Percentiles rank a stretch among this genome's conserved stretches.
Evolutionary conservation across 1,140 invertebrate genomes (phyloP).

Genomic region (Drosophila kepulauana): DNA sequence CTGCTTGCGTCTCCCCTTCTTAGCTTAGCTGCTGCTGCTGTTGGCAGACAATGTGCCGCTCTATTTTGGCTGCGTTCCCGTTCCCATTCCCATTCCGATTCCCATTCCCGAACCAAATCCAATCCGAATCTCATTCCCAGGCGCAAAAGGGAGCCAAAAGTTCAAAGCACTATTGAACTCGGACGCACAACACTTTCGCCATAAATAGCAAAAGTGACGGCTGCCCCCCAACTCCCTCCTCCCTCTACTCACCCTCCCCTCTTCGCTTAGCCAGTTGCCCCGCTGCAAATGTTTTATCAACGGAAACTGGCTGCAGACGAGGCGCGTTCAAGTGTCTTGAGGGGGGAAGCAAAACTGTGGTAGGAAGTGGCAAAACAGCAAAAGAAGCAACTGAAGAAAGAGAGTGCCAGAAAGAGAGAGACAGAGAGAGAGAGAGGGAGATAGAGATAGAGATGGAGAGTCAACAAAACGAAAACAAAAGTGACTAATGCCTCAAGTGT

Average conservation of each 20-base stretch:
- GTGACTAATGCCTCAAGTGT: conserved; percentile 74
- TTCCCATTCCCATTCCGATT: conserved; percentile 11
- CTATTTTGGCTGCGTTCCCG: conserved; percentile 70
- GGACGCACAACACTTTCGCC: conserved; percentile 73
- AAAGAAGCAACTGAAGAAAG: conserved; percentile 3
- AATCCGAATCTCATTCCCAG: conserved; percentile 30
- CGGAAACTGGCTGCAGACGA: conserved; percentile 21
- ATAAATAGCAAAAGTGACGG: conserved; percentile 74
- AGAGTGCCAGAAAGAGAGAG: conserved; percentile 11
- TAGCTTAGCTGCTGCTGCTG: conserved; percentile 8
- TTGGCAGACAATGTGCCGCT: conserved; percentile 74
- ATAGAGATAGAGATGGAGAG: not conserved
- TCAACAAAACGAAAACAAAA: conserved; percentile 74
- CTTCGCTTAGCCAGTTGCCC: not conserved
- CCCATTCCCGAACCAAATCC: not conserved
- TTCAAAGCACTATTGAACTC: conserved; percentile 83
- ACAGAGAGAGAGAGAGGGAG: conserved; percentile 6
- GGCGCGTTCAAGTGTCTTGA: conserved; percentile 9
- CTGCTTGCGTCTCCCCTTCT: not conserved
- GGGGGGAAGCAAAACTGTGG: not conserved
- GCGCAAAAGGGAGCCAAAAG: conserved; percentile 58
- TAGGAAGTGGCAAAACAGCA: conserved; percentile 33
- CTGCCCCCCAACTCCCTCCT: not conserved
- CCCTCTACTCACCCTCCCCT: not conserved
- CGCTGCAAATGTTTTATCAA: conserved; percentile 45